phyloP scores from a whole-genome alignment of 2,888 invertebrate genomes.

The Conchocele bisecta region DNA sequence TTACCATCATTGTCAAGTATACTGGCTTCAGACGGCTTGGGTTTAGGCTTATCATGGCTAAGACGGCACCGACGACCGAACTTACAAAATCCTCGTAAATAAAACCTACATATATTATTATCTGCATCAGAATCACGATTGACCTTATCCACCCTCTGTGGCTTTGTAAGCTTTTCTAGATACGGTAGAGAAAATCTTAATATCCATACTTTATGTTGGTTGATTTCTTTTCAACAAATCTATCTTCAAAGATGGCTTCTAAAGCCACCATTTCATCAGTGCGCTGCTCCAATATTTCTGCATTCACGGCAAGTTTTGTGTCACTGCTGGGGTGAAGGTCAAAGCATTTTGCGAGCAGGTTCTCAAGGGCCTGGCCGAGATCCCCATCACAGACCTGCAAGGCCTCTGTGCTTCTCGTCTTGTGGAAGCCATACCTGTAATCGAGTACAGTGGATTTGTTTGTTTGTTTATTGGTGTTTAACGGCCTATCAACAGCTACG shows the following conservation, averaged over 20 bases:
- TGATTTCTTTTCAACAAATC: slow-evolving; percentile 71
- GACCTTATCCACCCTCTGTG: slow-evolving; percentile 19
- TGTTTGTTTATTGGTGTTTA: too few relatives aligned
- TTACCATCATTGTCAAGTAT: slow-evolving; percentile 12
- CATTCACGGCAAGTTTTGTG: slow-evolving; percentile 14
- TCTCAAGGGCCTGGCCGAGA: slow-evolving; percentile 74
- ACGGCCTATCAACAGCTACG: too few relatives aligned
- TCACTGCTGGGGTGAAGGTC: slow-evolving; percentile 32
- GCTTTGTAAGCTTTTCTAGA: slow-evolving; percentile 59
- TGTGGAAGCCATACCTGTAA: slow-evolving; percentile 80
- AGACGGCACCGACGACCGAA: slow-evolving; percentile 71
- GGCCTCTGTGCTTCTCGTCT: slow-evolving; percentile 69
- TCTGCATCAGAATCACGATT: slow-evolving; percentile 1
- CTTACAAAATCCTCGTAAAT: slow-evolving; percentile 72
- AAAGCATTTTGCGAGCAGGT: slow-evolving; percentile 73
- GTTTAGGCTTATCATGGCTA: slow-evolving; percentile 55
- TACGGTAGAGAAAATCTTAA: slow-evolving; percentile 67
- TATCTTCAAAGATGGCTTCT: slow-evolving; percentile 75
- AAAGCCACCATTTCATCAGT: slow-evolving; percentile 78
- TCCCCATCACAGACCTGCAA: slow-evolving; percentile 75
- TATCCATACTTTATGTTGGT: slow-evolving; percentile 75
- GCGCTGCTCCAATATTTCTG: slow-evolving; percentile 68
- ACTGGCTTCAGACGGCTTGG: slow-evolving; percentile 15
- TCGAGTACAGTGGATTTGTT: too few relatives aligned
- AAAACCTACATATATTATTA: slow-evolving; percentile 68